Conservation (phyloP, 2,113 vertebrate species). For the Procavia capensis region DNA sequence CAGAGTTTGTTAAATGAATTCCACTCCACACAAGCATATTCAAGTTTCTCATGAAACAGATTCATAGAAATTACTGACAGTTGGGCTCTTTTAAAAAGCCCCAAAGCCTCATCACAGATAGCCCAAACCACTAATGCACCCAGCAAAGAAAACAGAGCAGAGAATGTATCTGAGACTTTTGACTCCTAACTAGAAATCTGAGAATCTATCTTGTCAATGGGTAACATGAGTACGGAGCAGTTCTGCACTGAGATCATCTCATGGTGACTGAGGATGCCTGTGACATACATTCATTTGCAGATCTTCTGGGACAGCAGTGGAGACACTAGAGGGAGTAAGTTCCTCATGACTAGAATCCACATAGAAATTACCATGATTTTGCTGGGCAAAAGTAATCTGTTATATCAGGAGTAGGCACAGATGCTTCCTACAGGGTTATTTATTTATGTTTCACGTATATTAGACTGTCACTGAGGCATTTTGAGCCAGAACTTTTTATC, state of each 20-base stretch:
- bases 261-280: neutral
- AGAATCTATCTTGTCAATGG: slow-evolving; percentile 45
- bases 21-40: slow-evolving; percentile 14
- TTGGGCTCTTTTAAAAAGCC: neutral
- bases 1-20: slow-evolving; percentile 6
- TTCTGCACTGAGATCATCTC: slow-evolving; percentile 3
- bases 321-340: slow-evolving; percentile 53
- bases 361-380: slow-evolving; percentile 22
- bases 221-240: slow-evolving; percentile 33
- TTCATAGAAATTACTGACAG: neutral
- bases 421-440: slow-evolving; percentile 17
- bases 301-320: slow-evolving; percentile 58
- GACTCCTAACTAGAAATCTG: slow-evolving; percentile 44
- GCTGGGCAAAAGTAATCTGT: slow-evolving; percentile 31
- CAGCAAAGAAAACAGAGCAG: slow-evolving; percentile 60
- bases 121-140: neutral
- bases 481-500: slow-evolving; percentile 53
- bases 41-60: slow-evolving; percentile 54
- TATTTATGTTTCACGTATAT: neutral
- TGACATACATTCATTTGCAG: slow-evolving; percentile 31
- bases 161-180: slow-evolving; percentile 17
- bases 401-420: slow-evolving; percentile 50
- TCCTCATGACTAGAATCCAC: slow-evolving; percentile 53
- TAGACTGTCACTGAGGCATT: slow-evolving; percentile 5
- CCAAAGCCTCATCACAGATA: slow-evolving; percentile 51